Percentiles rank a stretch among this genome's conserved stretches.
phyloP scores from a whole-genome alignment of 2,888 invertebrate species.

The Strigamia crassipes region DNA sequence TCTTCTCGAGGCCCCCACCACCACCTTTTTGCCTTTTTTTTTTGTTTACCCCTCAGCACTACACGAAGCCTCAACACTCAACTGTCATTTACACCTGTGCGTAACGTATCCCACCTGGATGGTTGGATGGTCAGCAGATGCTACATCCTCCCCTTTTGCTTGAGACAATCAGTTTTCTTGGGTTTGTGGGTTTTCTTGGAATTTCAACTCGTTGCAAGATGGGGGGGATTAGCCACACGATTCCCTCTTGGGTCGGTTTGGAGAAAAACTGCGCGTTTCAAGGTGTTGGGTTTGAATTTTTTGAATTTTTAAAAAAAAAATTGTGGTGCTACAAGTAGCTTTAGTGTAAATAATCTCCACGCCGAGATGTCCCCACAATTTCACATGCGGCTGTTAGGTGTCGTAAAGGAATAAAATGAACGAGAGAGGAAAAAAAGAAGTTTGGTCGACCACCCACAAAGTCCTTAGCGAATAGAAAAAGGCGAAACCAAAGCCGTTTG shows the following conservation, averaged over 20 bases:
- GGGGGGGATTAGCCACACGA: neutral
- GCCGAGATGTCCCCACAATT: neutral
- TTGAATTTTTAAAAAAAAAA: too few species aligned
- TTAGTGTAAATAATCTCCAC: slow-evolving; percentile 13
- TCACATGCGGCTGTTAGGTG: neutral
- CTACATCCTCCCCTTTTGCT: neutral
- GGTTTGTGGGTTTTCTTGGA: neutral
- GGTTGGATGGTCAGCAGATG: neutral
- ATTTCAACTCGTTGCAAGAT: neutral
- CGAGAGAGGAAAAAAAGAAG: neutral
- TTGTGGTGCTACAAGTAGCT: too few species aligned
- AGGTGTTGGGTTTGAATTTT: neutral
- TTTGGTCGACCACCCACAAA: neutral
- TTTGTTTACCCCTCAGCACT: neutral
- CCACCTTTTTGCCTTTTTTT: neutral
- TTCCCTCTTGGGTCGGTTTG: neutral
- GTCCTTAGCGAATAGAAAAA: neutral
- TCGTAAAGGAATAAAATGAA: neutral
- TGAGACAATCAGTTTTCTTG: neutral
- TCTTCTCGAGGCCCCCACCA: neutral
- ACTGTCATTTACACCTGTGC: neutral
- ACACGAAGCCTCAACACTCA: neutral
- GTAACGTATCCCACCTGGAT: neutral
- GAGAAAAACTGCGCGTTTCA: neutral
- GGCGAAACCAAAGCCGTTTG: neutral